Evolutionary conservation across 2,797 vertebrate species (phyloP).

Genomic region (Prionace glauca): DNA sequence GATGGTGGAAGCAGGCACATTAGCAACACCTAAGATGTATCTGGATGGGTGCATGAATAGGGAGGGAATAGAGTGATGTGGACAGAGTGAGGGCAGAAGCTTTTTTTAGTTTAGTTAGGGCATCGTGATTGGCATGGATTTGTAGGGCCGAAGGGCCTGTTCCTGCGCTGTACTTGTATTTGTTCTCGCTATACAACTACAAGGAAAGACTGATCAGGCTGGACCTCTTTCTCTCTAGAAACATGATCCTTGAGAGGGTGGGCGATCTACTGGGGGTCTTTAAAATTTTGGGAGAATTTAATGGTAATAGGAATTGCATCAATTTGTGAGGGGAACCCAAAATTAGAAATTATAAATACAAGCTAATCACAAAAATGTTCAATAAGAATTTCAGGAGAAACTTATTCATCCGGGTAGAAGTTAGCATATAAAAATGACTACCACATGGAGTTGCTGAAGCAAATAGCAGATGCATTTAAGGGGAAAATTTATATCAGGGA

Average conservation of each 20-base stretch:
- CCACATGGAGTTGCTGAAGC: not conserved
- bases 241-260: not conserved
- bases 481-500: not conserved
- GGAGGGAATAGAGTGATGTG: no score
- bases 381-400: not conserved
- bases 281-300: not conserved
- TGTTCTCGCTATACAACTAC: not conserved
- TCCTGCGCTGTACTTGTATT: no score
- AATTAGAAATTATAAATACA: not conserved
- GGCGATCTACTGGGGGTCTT: not conserved
- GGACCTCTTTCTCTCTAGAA: not conserved
- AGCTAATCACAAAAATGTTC: not conserved
- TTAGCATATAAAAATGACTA: not conserved
- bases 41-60: no score
- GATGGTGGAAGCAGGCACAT: no score
- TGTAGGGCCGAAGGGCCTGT: no score
- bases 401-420: not conserved
- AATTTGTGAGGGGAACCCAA: not conserved
- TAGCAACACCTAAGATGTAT: no score
- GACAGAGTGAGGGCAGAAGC: no score
- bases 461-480: not conserved
- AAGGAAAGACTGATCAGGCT: not conserved
- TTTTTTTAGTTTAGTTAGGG: no score
- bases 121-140: no score
- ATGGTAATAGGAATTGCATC: not conserved